These are phyloP conservation scores for Dasysyrphus albostriatus DNA, from an alignment of 2,888 invertebrate species.

Conservation along the genomic window DNA sequence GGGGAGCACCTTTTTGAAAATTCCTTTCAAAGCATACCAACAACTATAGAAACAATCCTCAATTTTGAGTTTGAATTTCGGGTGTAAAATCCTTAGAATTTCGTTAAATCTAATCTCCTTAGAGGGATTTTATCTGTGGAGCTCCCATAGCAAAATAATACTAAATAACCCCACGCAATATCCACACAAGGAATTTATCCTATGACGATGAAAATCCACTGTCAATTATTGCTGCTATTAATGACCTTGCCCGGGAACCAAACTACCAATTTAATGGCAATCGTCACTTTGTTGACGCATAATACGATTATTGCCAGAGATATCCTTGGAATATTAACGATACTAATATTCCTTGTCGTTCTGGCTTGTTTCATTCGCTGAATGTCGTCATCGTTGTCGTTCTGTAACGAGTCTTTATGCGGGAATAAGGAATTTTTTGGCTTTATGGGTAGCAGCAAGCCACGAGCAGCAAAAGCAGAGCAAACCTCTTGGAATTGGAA, in stretches of 20 bases:
- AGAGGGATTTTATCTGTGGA: conserved; percentile 32
- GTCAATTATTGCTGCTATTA: conserved; percentile 60
- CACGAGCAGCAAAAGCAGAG: not conserved
- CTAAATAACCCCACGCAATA: not conserved
- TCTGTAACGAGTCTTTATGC: not conserved
- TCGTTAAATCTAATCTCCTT: conserved; percentile 19
- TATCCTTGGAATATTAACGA: conserved; percentile 72
- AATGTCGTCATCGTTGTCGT: not conserved
- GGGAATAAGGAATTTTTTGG: not conserved
- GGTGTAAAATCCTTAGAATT: not conserved
- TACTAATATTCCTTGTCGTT: conserved; percentile 53
- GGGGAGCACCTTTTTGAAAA: not conserved
- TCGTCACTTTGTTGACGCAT: conserved; percentile 75
- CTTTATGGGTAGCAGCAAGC: not conserved
- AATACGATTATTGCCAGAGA: conserved; percentile 71
- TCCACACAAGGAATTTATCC: not conserved
- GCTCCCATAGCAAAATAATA: not conserved
- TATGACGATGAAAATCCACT: conserved; percentile 19
- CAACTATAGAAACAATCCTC: too few species aligned
- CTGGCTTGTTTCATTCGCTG: conserved; percentile 17
- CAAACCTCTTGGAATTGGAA: not conserved
- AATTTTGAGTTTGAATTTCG: not conserved
- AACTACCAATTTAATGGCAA: conserved; percentile 73
- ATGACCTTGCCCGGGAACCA: conserved; percentile 57
- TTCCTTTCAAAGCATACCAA: not conserved